A percentile compares a stretch with the other conserved stretches of the same genome.
phyloP scores from a whole-genome alignment of 2,888 invertebrate genomes.

The Philaethria dido region DNA sequence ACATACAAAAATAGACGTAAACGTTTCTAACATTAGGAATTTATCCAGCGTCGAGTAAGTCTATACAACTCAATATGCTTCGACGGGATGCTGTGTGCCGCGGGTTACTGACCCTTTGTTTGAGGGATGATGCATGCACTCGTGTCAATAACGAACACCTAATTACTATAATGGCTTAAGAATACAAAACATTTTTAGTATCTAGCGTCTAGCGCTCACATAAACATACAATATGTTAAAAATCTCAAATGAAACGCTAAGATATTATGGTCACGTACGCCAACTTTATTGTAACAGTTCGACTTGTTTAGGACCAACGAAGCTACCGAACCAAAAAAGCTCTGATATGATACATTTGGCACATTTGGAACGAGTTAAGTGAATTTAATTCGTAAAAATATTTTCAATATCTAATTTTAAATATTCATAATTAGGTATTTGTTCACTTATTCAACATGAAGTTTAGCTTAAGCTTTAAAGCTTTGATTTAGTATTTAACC shows the following conservation, averaged over 20 bases:
- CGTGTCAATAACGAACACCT: slow-evolving; percentile 23
- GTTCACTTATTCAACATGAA: background rate
- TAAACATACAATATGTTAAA: background rate
- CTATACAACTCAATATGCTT: slow-evolving; percentile 8
- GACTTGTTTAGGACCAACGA: slow-evolving; percentile 1
- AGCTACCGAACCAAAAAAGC: background rate
- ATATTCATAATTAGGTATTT: background rate
- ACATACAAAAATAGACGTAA: slow-evolving; percentile 23
- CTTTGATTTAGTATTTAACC: background rate
- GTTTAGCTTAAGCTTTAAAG: background rate
- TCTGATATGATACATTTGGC: background rate
- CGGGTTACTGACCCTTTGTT: slow-evolving; percentile 27
- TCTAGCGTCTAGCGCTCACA: background rate
- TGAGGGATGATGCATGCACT: slow-evolving; percentile 24
- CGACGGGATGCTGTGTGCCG: slow-evolving; percentile 11
- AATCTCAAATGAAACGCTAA: slow-evolving; percentile 11
- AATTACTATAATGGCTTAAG: slow-evolving; percentile 23
- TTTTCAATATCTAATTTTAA: too few relatives aligned
- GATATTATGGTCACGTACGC: slow-evolving; percentile 12
- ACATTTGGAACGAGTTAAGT: too few relatives aligned
- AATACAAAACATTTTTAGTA: slow-evolving; percentile 3
- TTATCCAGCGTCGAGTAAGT: slow-evolving; percentile 12
- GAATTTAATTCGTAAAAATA: too few relatives aligned
- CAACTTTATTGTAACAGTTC: slow-evolving; percentile 17
- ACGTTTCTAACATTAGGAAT: slow-evolving; percentile 15